These are phyloP conservation scores for Vanessa cardui DNA, from an alignment of 2,888 invertebrate species.

Conservation along the genomic window DNA sequence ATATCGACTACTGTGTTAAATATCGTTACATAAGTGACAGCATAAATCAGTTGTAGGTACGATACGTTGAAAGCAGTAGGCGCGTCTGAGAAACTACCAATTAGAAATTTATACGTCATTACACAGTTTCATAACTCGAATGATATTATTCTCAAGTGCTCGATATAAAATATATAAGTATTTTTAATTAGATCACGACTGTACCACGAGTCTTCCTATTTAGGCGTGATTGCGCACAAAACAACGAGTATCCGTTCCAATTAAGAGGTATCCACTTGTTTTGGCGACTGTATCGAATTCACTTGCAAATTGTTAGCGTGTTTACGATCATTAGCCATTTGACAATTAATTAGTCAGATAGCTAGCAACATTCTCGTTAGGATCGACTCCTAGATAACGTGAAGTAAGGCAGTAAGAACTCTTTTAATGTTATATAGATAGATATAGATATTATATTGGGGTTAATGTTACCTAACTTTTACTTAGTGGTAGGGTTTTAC, in stretches of 20 bases:
- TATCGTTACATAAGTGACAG: conserved; percentile 39
- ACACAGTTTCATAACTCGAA: conserved; percentile 7
- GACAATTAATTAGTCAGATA: conserved; percentile 44
- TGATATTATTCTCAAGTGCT: background rate
- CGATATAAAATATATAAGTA: background rate
- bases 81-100: conserved; percentile 60
- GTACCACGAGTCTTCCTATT: conserved; percentile 16
- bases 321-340: conserved; percentile 41
- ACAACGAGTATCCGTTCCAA: conserved; percentile 27
- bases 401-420: conserved; percentile 26
- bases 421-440: conserved; percentile 3
- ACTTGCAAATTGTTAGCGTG: conserved; percentile 44
- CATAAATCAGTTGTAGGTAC: conserved; percentile 41
- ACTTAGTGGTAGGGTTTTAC: no score
- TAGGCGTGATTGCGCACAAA: conserved; percentile 14
- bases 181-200: conserved; percentile 10
- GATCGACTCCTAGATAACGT: conserved; percentile 36
- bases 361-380: conserved; percentile 40
- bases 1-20: conserved; percentile 32
- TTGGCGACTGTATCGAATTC: conserved; percentile 31
- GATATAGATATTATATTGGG: background rate
- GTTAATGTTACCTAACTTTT: no score
- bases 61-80: conserved; percentile 37
- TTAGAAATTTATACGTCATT: conserved; percentile 44
- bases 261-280: conserved; percentile 37